A percentile compares a stretch with the other conserved stretches of the same genome.
phyloP scores from a whole-genome alignment of 2,797 vertebrate genomes.

The Lateolabrax maculatus region DNA sequence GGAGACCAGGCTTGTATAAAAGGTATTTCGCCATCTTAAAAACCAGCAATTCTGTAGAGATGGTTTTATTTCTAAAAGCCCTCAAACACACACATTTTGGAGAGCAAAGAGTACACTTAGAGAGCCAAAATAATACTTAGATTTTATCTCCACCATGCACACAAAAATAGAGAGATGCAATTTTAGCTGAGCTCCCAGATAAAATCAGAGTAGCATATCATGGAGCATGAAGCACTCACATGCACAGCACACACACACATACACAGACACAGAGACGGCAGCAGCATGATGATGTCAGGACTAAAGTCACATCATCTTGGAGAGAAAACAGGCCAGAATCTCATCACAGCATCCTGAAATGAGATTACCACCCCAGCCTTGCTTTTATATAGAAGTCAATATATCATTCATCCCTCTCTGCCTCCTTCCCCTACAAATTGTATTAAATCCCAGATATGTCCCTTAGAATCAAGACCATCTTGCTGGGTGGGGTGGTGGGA shows the following conservation, averaged over 20 bases:
- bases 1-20: conserved; percentile 13
- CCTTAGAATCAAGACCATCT: conserved; percentile 67
- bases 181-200: conserved; percentile 66
- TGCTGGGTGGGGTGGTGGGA: conserved; percentile 48
- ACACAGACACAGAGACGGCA: conserved; percentile 26
- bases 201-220: conserved; percentile 62
- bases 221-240: conserved; percentile 33
- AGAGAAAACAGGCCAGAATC: conserved; percentile 82
- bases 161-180: conserved; percentile 57
- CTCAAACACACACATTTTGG: conserved; percentile 22
- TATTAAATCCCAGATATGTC: conserved; percentile 77
- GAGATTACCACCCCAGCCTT: conserved; percentile 78
- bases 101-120: conserved; percentile 22
- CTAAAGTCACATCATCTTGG: conserved; percentile 80
- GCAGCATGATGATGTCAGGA: conserved; percentile 71
- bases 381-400: conserved; percentile 82
- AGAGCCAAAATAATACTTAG: conserved; percentile 33
- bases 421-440: conserved; percentile 77
- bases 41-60: not conserved
- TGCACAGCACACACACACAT: not conserved
- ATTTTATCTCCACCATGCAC: conserved; percentile 43
- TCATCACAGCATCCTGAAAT: conserved; percentile 80
- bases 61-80: conserved; percentile 39
- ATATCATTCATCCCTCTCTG: conserved; percentile 78
- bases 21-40: not conserved